phyloP scores from a whole-genome alignment of 2,113 vertebrate species.

The Pleuronectes platessa region DNA sequence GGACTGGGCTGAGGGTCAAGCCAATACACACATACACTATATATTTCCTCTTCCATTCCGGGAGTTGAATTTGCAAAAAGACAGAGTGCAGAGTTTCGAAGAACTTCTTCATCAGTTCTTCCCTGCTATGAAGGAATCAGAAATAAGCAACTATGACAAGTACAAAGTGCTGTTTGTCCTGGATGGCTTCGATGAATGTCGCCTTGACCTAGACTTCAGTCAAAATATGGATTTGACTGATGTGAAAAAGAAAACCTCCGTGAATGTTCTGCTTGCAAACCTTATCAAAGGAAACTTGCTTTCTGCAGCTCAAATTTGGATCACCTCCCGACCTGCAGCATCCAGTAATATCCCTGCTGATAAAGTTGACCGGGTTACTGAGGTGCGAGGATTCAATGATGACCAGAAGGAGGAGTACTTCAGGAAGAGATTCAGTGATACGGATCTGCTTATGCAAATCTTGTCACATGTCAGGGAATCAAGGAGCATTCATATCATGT shows the following conservation, averaged over 20 bases:
- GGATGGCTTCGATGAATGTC: slow-evolving; percentile 66
- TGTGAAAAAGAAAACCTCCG: not conserved
- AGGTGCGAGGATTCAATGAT: slow-evolving; percentile 63
- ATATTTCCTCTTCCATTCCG: slow-evolving; percentile 53
- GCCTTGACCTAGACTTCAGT: not conserved
- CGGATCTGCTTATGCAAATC: slow-evolving; percentile 22
- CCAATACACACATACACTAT: not conserved
- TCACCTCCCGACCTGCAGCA: slow-evolving; percentile 57
- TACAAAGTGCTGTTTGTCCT: slow-evolving; percentile 38
- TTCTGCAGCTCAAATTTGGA: slow-evolving; percentile 50
- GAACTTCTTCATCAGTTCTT: not conserved
- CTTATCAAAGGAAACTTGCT: slow-evolving; percentile 53
- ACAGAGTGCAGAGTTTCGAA: not conserved
- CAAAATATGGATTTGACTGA: fast-evolving
- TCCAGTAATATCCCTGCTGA: slow-evolving; percentile 27
- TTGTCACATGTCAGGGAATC: slow-evolving; percentile 45
- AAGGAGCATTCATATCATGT: slow-evolving; percentile 56
- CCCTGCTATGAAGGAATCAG: slow-evolving; percentile 53
- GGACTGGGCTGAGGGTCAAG: slow-evolving; percentile 54
- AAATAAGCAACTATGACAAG: slow-evolving; percentile 40
- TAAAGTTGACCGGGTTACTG: slow-evolving; percentile 48
- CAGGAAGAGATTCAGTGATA: slow-evolving; percentile 40
- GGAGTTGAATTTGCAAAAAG: slow-evolving; percentile 58
- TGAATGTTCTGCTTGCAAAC: slow-evolving; percentile 31
- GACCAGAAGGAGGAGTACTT: slow-evolving; percentile 24